Evolutionary conservation across 2,888 invertebrate genomes (phyloP).

Genomic region (Synanthedon vespiformis): DNA sequence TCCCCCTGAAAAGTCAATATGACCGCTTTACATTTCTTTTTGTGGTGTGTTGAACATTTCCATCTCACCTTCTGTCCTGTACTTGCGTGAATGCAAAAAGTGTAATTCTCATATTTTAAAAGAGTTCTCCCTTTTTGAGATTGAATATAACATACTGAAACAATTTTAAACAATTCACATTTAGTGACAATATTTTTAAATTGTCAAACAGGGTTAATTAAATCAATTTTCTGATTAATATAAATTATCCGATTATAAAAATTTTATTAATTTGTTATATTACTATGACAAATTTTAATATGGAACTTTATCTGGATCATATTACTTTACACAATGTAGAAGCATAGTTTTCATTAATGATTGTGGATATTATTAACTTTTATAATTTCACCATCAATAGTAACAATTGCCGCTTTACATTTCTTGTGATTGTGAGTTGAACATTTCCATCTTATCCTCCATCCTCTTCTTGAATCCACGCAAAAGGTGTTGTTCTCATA

Average conservation of each 20-base stretch:
- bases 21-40: not conserved
- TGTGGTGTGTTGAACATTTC: not conserved
- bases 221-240: too few species aligned
- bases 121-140: not conserved
- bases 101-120: not conserved
- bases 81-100: not conserved
- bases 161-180: too few species aligned
- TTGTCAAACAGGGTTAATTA: too few species aligned
- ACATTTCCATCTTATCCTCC: slow-evolving; percentile 1
- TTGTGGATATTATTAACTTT: not conserved
- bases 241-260: too few species aligned
- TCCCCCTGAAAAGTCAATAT: not conserved
- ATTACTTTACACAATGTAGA: too few species aligned
- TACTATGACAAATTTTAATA: too few species aligned
- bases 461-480: not conserved
- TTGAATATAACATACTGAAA: not conserved
- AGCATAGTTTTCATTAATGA: not conserved
- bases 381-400: slow-evolving; percentile 1
- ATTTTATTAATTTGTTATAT: too few species aligned
- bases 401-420: not conserved
- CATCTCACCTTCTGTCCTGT: not conserved
- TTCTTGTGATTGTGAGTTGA: not conserved
- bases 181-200: too few species aligned
- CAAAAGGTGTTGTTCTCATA: not conserved
- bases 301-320: too few species aligned